Percentiles rank a stretch among this genome's conserved stretches.
phyloP scores from a whole-genome alignment of 2,797 vertebrate species.

The Sebastes paucispinis region DNA sequence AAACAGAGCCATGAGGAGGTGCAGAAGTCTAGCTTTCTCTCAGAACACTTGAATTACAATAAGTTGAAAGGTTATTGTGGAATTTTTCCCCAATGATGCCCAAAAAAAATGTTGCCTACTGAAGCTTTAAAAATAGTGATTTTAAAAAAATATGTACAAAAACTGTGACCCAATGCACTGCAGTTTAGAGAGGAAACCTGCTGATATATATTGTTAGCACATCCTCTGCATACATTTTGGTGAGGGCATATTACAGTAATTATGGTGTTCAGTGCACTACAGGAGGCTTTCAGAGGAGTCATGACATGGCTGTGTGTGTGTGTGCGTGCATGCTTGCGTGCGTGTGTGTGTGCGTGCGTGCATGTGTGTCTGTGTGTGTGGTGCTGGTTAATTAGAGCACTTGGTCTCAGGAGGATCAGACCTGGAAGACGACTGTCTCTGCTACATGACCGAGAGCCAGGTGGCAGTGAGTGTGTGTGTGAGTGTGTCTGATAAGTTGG shows the following conservation, averaged over 20 bases:
- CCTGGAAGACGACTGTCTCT: conserved; percentile 57
- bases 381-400: conserved; percentile 63
- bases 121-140: no score
- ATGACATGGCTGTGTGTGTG: conserved; percentile 23
- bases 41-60: no score
- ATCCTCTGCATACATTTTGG: neutral
- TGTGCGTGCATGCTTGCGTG: conserved; percentile 23
- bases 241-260: conserved; percentile 40
- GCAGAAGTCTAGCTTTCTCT: no score
- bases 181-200: neutral
- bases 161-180: neutral
- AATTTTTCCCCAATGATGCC: no score
- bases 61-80: no score
- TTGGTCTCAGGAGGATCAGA: conserved; percentile 70
- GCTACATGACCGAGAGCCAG: conserved; percentile 67
- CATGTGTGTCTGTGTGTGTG: conserved; percentile 21
- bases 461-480: conserved; percentile 19
- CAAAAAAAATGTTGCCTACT: no score
- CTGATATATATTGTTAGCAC: neutral
- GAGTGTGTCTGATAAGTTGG: conserved; percentile 27
- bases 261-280: conserved; percentile 17
- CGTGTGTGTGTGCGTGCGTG: conserved; percentile 9
- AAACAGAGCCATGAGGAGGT: no score
- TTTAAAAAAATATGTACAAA: neutral
- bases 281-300: conserved; percentile 43